These are phyloP conservation scores for Drosophila nannoptera DNA, from an alignment of 1,140 invertebrate genomes.

Conservation along the genomic window DNA sequence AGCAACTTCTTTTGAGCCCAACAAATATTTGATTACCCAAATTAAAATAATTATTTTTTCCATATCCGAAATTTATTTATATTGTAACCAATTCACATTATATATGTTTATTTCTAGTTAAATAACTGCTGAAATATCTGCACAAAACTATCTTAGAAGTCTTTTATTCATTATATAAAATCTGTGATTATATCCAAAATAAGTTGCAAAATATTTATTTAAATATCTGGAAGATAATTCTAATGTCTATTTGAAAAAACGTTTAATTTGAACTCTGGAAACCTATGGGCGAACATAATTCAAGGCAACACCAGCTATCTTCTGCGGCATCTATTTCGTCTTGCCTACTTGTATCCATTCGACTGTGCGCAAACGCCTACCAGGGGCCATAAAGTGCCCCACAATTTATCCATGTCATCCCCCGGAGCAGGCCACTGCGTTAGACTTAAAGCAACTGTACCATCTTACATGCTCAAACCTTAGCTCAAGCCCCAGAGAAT, in stretches of 20 bases:
- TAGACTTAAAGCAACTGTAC: slow-evolving; percentile 67
- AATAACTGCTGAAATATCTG: too few species aligned
- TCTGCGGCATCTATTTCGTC: not conserved
- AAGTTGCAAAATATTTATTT: too few species aligned
- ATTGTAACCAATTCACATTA: too few species aligned
- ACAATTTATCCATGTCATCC: slow-evolving; percentile 35
- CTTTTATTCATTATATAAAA: too few species aligned
- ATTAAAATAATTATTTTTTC: too few species aligned
- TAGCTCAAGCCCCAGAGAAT: slow-evolving; percentile 56
- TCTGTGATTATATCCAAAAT: too few species aligned
- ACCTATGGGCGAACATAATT: slow-evolving; percentile 1
- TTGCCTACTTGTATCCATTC: slow-evolving; percentile 10
- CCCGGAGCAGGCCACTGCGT: slow-evolving; percentile 19
- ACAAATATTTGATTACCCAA: too few species aligned
- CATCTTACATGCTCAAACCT: slow-evolving; percentile 71
- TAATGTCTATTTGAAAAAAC: too few species aligned
- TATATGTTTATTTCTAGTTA: too few species aligned
- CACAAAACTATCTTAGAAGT: too few species aligned
- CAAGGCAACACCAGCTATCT: slow-evolving; percentile 10
- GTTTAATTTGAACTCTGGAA: not conserved
- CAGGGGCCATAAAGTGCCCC: slow-evolving; percentile 39
- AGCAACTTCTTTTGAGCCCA: too few species aligned
- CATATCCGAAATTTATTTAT: not conserved
- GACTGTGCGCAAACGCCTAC: slow-evolving; percentile 48
- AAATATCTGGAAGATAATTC: too few species aligned